A percentile compares a stretch with the other conserved stretches of the same genome.
Conservation (phyloP, 2,888 invertebrate species). For the Eutolmus rufibarbis region DNA sequence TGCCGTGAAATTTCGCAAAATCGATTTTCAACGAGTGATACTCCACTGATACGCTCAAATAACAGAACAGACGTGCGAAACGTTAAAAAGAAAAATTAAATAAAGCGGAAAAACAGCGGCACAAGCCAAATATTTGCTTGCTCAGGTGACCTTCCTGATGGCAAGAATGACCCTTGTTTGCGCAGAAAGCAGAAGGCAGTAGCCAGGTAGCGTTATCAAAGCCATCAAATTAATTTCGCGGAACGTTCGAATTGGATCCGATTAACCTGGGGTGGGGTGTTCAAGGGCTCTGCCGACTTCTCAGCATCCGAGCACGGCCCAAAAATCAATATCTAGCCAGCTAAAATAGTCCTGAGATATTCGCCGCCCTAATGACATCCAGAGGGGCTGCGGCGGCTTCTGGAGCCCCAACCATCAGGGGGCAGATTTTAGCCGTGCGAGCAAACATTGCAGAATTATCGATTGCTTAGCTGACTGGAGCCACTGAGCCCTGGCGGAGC, state of each 20-base stretch:
- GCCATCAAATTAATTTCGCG: constrained; percentile 2
- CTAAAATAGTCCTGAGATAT: not conserved
- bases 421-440: not conserved
- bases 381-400: not conserved
- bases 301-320: not conserved
- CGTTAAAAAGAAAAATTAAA: not conserved
- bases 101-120: not conserved
- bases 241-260: not conserved
- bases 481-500: not conserved
- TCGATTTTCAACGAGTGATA: not conserved
- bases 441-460: not conserved
- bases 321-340: not conserved
- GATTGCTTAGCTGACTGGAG: not conserved
- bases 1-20: not conserved
- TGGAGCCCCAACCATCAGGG: not conserved
- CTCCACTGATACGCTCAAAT: not conserved
- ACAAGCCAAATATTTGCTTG: not conserved
- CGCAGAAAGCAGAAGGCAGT: not conserved
- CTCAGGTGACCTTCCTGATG: not conserved
- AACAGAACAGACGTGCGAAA: not conserved
- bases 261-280: not conserved
- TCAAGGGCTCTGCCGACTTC: not conserved
- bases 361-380: not conserved
- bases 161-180: not conserved
- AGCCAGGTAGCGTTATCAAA: not conserved